Base-by-base conservation (phyloP, 2,113 vertebrate genomes). In the Silurus meridionalis region DNA sequence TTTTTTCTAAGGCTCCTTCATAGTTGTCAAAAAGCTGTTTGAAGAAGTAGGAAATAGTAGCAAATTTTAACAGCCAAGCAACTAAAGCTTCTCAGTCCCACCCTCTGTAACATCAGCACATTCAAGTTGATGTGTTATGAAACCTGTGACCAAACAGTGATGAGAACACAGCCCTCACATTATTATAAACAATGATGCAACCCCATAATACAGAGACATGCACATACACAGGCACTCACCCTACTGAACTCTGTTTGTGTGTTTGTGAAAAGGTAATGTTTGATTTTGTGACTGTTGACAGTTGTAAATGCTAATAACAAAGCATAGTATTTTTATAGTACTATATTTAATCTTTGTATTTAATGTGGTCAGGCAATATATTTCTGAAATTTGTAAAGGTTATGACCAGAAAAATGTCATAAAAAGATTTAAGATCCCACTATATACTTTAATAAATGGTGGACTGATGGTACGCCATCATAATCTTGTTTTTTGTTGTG, bases 1-100 rank as follows among this genome's bases (percentile, higher is more conserved):
- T 87, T 84, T 84, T 69, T 74, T 28, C 72, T 81, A 72, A 52
- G 37, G 28, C 86, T 88, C 82, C 69, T 84, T 84, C 48, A 85
- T 84, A 79, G 23, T 71, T 86, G 86, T 88, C 55, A 77, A 80
- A 77, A 89, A 79, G 75, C 72, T 25, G 37, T 78, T 48, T 86
- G 64, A 46, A 72, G 10, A 83, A 86, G 67, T 67, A 53, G 63
- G 23, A 15, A 46, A 88, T 13, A 52, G 83, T 82, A 82, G 66
- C 60, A 82, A 63, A 82, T 48, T 66, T 58, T 84, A 66, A 52
- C 79, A 87, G 57, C 55, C 85, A 61, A 69, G 67, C 17, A 61
- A 69, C 48, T 82, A 23, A 82, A 80, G 1, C 11, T 46, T 87
- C 25, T 72, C 66, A 52, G 53, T 23, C 52, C n/a, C 80, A 79